These are phyloP conservation scores for Leptinotarsa undecemlineata DNA, from an alignment of 1,140 invertebrate genomes.

Conservation along the genomic window DNA sequence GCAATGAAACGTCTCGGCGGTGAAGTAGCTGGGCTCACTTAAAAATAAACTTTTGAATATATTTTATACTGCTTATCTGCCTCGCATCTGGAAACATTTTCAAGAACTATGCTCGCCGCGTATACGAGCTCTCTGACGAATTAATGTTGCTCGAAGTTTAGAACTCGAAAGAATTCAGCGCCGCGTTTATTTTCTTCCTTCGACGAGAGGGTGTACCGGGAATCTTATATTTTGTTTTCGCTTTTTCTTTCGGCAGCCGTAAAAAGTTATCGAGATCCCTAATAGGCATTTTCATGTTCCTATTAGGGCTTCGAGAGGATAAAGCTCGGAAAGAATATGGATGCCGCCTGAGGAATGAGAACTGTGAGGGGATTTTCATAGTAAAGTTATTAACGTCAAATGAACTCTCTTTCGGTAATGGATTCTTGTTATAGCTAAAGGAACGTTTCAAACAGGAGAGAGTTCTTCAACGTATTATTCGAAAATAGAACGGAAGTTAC, in stretches of 20 bases:
- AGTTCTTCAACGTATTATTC: no score
- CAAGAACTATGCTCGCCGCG: not conserved
- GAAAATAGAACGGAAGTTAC: no score
- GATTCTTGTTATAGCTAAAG: no score
- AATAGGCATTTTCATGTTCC: no score
- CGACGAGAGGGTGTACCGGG: not conserved
- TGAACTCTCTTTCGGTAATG: no score
- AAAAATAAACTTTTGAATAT: constrained; percentile 11
- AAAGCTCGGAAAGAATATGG: no score
- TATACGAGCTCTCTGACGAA: not conserved
- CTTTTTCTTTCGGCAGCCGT: not conserved
- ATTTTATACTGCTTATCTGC: constrained; percentile 9
- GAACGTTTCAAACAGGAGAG: no score
- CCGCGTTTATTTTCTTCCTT: no score
- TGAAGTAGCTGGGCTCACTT: not conserved
- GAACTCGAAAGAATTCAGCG: not conserved
- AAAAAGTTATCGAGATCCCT: not conserved
- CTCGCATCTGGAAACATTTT: not conserved
- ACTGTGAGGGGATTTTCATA: no score
- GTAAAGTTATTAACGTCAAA: no score
- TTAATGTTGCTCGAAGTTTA: not conserved
- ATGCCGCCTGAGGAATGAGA: no score
- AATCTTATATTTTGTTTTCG: constrained; percentile 1
- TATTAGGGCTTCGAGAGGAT: no score
- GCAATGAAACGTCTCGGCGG: constrained; percentile 1